phyloP scores from a whole-genome alignment of 2,888 invertebrate genomes.

The Phragmatobia fuliginosa region DNA sequence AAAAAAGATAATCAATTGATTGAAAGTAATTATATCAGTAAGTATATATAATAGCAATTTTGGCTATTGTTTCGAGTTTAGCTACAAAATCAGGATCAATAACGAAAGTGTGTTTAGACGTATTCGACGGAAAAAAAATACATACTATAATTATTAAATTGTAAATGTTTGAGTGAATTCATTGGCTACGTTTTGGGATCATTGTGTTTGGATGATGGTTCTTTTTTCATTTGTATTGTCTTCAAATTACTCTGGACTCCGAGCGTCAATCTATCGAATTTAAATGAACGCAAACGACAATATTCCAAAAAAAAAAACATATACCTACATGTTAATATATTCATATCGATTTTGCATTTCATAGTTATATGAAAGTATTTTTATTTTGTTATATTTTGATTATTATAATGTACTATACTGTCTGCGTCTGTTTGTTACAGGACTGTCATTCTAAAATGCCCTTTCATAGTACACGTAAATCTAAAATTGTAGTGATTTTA shows the following conservation, averaged over 20 bases:
- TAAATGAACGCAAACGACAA: neutral
- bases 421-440: neutral
- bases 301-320: neutral
- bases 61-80: neutral
- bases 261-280: neutral
- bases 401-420: neutral
- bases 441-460: neutral
- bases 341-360: neutral
- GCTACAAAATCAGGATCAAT: neutral
- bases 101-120: neutral
- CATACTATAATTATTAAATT: neutral
- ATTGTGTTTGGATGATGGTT: constrained; percentile 1
- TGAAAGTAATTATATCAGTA: neutral
- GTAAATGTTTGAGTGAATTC: neutral
- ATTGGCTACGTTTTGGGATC: neutral
- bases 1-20: neutral
- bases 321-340: neutral
- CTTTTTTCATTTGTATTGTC: neutral
- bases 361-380: neutral
- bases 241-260: constrained; percentile 2
- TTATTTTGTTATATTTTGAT: too few relatives aligned
- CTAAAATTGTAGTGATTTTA: neutral
- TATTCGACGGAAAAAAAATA: neutral
- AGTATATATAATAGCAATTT: neutral
- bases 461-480: neutral